Base-by-base conservation (phyloP, 2,888 invertebrate genomes). In the Lepidochitona cinerea region DNA sequence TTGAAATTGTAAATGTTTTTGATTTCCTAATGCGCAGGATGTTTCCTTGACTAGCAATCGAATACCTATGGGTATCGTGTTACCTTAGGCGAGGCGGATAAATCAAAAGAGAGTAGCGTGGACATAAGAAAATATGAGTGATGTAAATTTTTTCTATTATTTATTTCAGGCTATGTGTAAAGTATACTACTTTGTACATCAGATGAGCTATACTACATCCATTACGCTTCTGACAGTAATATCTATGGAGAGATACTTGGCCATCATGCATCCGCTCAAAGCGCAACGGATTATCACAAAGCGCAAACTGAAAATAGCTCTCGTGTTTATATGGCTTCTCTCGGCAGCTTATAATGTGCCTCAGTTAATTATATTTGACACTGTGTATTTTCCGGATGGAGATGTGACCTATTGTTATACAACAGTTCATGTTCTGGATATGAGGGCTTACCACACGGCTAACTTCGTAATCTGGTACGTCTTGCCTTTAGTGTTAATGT, bases 161-260 rank as follows among this genome's bases (percentile, higher is more conserved):
- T 69, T 37, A 32, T 79, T 81, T 7, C 83, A 88, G 87, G 83
- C 77, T 18, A 84, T 97, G 79, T 97, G 97, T 92, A 96, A 96
- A 90, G 94, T 96, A 93, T 96, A 97, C 91, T 95, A 96, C 92
- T 96, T 96, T 89, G 94, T 96, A 29, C 95, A 96, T 89, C 95
- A 95, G 18, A 92, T 97, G 81, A 96, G 96, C 89, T 96, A 96
- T 91, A 96, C 96, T 0, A 96, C 96, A 0, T 96, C 97, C 26
- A 96, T 96, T 84, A 94, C 96, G 87, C 96, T 97, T 79, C 92
- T 97, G 78, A 95, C 97, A 41, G 95, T 96, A 9, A 88, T 89
- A 37, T 87, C 88, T 3, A 75, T 85, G 18, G 89, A 89, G 79
- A 80, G 86, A 9, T 89, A 85, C 74, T 82, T 87, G 32, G 90